Evolutionary conservation across 2,888 invertebrate genomes (phyloP), one percentile per base, ranked within the genome.

Genomic region (Toxonevra muliebris): DNA sequence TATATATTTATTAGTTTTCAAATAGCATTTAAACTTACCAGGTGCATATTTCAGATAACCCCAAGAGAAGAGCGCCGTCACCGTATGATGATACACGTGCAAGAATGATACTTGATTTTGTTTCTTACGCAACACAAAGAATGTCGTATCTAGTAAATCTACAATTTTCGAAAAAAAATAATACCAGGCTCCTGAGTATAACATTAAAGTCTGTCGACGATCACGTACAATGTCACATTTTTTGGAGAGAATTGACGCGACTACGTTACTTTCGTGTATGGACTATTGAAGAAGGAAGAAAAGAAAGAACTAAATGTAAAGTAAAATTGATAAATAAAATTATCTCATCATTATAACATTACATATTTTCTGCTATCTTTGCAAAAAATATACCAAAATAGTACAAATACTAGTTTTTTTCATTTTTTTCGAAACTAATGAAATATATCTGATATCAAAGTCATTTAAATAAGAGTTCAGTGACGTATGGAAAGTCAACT

Each of bases 81-180:
- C 87, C 2, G 91, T 88, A 82, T 96, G 96, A 84, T 96, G 96
- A 80, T 95, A 96, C 13, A 96, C 90, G 80, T 96, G 96, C 17
- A 97, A 88, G 80, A 94, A 93, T 0, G 94, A 91, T 30, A 96
- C 92, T 85, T 96, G 96, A 65, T 90, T 91, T 77, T 93, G 91
- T 85, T 96, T 96, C 85, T 96, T 96, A 60, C 96, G 89, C 76
- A 96, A 84, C 9, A 96, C 93, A 81, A 96, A 96, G 87, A 97
- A 96, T 20, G 94, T 89, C 0, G 93, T 94, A 79, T 94, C 94
- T 69, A 93, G 80, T 0, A 94, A 87, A 79, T 94, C 94, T 1
- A 92, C 87, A 61, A 93, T 86, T 85, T 94, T 94, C 17, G 93
- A 92, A 73, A 92, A 88, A 80, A 92, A 93, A 80, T 93, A 94